A percentile compares a stretch with the other conserved stretches of the same genome.
phyloP scores from a whole-genome alignment of 2,888 invertebrate species.

The Rhingia campestris region DNA sequence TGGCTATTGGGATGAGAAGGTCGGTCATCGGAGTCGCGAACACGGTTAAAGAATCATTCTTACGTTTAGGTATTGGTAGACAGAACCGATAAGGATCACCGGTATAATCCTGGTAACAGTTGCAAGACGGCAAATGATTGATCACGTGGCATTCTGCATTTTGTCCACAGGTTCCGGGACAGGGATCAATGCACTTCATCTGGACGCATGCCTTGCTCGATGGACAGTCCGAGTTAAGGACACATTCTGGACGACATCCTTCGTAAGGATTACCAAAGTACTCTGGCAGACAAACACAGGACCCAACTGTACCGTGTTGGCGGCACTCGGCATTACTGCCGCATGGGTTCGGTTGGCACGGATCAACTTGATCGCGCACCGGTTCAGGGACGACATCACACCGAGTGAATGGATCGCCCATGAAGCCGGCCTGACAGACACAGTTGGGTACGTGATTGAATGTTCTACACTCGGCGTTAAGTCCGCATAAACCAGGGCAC shows the following conservation, averaged over 20 bases:
- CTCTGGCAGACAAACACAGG: slow-evolving; percentile 88
- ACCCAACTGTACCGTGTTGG: slow-evolving; percentile 86
- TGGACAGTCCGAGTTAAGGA: slow-evolving; percentile 90
- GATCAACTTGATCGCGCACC: slow-evolving; percentile 81
- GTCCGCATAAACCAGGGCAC: slow-evolving; percentile 89
- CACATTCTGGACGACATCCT: slow-evolving; percentile 91
- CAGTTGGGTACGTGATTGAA: slow-evolving; percentile 90
- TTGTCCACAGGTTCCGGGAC: slow-evolving; percentile 89
- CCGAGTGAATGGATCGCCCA: slow-evolving; percentile 89
- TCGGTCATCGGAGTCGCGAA: not conserved
- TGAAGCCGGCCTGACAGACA: slow-evolving; percentile 86
- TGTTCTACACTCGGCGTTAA: slow-evolving; percentile 88
- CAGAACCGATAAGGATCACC: slow-evolving; percentile 89
- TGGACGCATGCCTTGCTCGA: slow-evolving; percentile 89
- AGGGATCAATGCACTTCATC: slow-evolving; percentile 91
- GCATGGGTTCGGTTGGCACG: slow-evolving; percentile 90
- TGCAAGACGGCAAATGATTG: slow-evolving; percentile 90
- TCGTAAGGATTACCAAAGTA: slow-evolving; percentile 86
- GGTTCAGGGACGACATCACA: slow-evolving; percentile 83
- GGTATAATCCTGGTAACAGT: slow-evolving; percentile 86
- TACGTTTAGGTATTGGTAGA: slow-evolving; percentile 84
- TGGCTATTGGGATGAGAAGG: slow-evolving; percentile 58
- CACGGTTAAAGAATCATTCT: slow-evolving; percentile 77
- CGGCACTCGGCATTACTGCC: slow-evolving; percentile 87
- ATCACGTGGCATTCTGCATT: slow-evolving; percentile 89